These are phyloP conservation scores for Dipus sagitta DNA, from an alignment of 2,797 vertebrate genomes.

Conservation along the genomic window DNA sequence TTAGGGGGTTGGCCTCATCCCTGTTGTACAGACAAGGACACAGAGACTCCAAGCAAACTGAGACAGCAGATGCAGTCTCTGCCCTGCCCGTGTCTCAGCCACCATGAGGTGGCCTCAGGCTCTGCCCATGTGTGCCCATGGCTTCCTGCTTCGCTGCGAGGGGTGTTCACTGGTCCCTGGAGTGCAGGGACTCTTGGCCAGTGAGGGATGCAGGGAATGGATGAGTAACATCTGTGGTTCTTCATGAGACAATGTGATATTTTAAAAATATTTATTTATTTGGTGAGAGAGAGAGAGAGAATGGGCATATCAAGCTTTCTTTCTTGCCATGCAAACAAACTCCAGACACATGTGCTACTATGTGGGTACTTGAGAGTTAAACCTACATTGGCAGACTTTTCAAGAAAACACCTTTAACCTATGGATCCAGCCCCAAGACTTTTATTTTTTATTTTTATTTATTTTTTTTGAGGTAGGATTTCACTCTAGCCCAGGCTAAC, in stretches of 20 bases:
- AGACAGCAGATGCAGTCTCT: background rate
- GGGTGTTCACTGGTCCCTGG: background rate
- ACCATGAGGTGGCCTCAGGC: background rate
- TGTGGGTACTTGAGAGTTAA: no score
- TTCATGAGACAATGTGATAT: background rate
- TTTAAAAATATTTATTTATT: background rate
- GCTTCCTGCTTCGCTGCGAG: background rate
- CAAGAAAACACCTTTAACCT: no score
- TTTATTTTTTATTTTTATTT: background rate
- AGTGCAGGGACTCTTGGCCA: background rate
- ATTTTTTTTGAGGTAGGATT: background rate
- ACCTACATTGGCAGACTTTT: no score
- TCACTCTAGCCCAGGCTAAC: background rate
- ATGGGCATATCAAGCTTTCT: no score
- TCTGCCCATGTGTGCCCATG: no score
- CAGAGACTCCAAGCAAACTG: background rate
- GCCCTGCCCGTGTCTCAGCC: background rate
- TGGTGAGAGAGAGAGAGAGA: background rate
- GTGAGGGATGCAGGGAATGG: background rate
- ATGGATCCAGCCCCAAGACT: background rate
- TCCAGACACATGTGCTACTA: no score
- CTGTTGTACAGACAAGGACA: constrained; percentile 17
- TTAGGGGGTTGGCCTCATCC: background rate
- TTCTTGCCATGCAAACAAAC: no score
- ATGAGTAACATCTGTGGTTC: background rate